Conservation (phyloP, 2,888 invertebrate species). For the Altica lythri region DNA sequence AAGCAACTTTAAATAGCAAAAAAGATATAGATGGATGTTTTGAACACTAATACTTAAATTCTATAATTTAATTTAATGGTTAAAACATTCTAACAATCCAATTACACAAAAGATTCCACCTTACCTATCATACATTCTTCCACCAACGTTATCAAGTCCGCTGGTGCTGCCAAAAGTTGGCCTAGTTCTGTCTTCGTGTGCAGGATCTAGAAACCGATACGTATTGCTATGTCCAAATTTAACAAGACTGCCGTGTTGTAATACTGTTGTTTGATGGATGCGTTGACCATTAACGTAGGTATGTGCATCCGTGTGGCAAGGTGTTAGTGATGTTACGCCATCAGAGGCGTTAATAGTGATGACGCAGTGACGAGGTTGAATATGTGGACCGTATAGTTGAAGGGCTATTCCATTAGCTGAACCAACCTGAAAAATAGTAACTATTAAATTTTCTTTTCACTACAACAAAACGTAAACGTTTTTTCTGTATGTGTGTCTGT, state of each 20-base stretch:
- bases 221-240: constrained; percentile 87
- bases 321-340: constrained; percentile 91
- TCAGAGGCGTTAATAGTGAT: constrained; percentile 81
- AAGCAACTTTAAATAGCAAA: too few relatives aligned
- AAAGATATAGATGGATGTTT: too few relatives aligned
- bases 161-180: constrained; percentile 61
- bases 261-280: constrained; percentile 88
- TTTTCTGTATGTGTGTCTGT: too few relatives aligned
- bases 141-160: constrained; percentile 61
- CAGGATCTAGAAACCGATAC: constrained; percentile 83
- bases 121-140: constrained; percentile 83
- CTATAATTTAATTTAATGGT: too few relatives aligned
- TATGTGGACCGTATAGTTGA: constrained; percentile 86
- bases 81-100: too few relatives aligned
- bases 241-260: constrained; percentile 83
- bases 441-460: too few relatives aligned
- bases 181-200: constrained; percentile 78
- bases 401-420: constrained; percentile 79
- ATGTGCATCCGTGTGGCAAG: constrained; percentile 90
- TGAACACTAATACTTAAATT: too few relatives aligned
- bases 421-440: constrained; percentile 69
- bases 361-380: constrained; percentile 93
- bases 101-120: background rate
- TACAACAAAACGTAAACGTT: too few relatives aligned
- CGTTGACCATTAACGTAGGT: constrained; percentile 94